These are phyloP conservation scores for Drosophila quinaria DNA, from an alignment of 2,888 invertebrate genomes.

Conservation along the genomic window DNA sequence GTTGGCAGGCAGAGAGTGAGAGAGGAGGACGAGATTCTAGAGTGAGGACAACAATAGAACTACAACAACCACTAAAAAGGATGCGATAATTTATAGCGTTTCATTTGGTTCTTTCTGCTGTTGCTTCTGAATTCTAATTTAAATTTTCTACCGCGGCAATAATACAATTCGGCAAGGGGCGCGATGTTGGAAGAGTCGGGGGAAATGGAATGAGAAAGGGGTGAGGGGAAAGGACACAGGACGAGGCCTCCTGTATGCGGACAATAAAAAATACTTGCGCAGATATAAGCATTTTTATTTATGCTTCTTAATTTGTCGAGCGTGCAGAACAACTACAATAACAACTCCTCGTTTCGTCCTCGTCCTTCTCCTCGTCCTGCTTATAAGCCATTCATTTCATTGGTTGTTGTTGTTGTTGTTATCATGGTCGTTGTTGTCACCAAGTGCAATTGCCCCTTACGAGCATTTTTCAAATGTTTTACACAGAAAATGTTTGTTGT, in stretches of 20 bases:
- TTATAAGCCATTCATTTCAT: constrained; percentile 58
- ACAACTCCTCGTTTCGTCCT: constrained; percentile 20
- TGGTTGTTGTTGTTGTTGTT: constrained; percentile 25
- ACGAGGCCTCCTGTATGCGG: constrained; percentile 27
- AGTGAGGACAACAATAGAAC: constrained; percentile 23
- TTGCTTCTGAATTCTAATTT: constrained; percentile 82
- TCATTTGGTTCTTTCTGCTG: constrained; percentile 63
- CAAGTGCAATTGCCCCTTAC: constrained; percentile 74
- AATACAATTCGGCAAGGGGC: constrained; percentile 66
- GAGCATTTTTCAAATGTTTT: constrained; percentile 75
- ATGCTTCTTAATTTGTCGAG: constrained; percentile 77
- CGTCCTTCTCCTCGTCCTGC: constrained; percentile 22
- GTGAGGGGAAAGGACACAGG: constrained; percentile 6
- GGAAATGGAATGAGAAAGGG: not conserved
- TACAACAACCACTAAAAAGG: constrained; percentile 70
- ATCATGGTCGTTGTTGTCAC: constrained; percentile 47
- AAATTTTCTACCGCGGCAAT: constrained; percentile 81
- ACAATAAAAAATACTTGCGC: constrained; percentile 55
- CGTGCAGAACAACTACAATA: constrained; percentile 57
- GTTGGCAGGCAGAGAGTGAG: constrained; percentile 20
- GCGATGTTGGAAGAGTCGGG: constrained; percentile 4
- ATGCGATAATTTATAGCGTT: constrained; percentile 81
- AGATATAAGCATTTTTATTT: constrained; percentile 69
- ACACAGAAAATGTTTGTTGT: constrained; percentile 67
- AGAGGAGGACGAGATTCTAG: not conserved